Base-by-base conservation (phyloP, 2,888 invertebrate genomes). In the Campoletis raptor region DNA sequence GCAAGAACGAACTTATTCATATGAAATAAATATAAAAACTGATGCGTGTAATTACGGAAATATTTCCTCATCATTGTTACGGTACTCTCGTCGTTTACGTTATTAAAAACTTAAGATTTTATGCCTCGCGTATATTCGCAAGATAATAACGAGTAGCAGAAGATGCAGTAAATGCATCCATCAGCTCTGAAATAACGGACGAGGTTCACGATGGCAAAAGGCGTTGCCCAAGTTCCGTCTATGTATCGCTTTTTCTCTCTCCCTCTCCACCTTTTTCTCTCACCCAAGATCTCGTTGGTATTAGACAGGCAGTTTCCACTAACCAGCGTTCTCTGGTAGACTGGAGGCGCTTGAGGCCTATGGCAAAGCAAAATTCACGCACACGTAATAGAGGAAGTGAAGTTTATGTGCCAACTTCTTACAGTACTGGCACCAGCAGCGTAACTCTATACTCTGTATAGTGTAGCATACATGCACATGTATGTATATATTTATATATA, bases 371-470 rank as follows among this genome's bases (percentile, higher is more conserved):
- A 79, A 86, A 84, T 86, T 84, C 86, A 81, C 86, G 84, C 86
- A 86, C 86, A 84, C 84, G 84, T 84, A 86, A 86, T 86, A 82
- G 86, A 88, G 89, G 89, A 89, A 89, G 88, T 88, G 87, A 86
- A 86, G 86, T 88, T 89, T 89, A 89, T 89, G 89, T 87, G 85
- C 85, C 85, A 89, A 89, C 88, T 89, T 86, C 83, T 88, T 88
- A 86, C 83, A 85, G 66, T 84, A 86, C 74, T 70, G 81, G 84
- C 77, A 85, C 54, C 24, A 77, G 54, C 64, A 81, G 61, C 79
- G 78, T 83, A 86, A 79, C 61, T 78, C 54, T 78, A 48, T 81
- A 72, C 37, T 61, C 70, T 64, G 30, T 66, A n/a, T 18, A 12
- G 64, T 66, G 52, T 36, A 24, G 18, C 42, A 15, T 54, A 54